Conservation (phyloP, 2,797 vertebrate species). For the Malurus splendens region DNA sequence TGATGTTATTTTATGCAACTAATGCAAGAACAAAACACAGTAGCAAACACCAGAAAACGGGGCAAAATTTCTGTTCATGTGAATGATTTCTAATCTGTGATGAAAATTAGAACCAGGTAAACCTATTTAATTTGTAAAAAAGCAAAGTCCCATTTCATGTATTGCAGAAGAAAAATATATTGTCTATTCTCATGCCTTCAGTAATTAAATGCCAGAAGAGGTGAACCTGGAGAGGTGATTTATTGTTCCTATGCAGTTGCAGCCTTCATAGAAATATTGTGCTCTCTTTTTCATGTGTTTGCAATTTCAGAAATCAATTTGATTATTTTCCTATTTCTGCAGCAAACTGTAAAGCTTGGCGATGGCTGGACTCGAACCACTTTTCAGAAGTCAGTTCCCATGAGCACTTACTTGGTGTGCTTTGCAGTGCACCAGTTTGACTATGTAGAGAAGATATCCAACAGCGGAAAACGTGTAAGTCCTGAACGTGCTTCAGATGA, state of each 20-base stretch:
- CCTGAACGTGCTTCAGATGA: background rate
- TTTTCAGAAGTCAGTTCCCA: conserved; percentile 85
- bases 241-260: background rate
- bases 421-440: conserved; percentile 89
- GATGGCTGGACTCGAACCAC: conserved; percentile 70
- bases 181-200: background rate
- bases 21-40: background rate
- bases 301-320: background rate
- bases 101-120: conserved; percentile 1
- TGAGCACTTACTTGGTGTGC: conserved; percentile 98
- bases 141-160: background rate
- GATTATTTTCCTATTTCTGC: conserved; percentile 30
- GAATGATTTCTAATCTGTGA: background rate
- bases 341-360: conserved; percentile 5
- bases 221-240: background rate
- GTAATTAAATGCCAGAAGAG: background rate
- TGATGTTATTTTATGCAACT: background rate
- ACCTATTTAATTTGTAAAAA: background rate
- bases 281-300: background rate
- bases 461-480: conserved; percentile 82
- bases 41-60: background rate
- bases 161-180: background rate
- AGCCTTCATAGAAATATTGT: background rate
- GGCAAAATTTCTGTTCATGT: background rate
- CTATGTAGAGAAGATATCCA: conserved; percentile 57